Percentiles rank a stretch among this genome's conserved stretches.
Evolutionary conservation across 2,888 invertebrate genomes (phyloP).

Genomic region (Ectemnius cavifrons): DNA sequence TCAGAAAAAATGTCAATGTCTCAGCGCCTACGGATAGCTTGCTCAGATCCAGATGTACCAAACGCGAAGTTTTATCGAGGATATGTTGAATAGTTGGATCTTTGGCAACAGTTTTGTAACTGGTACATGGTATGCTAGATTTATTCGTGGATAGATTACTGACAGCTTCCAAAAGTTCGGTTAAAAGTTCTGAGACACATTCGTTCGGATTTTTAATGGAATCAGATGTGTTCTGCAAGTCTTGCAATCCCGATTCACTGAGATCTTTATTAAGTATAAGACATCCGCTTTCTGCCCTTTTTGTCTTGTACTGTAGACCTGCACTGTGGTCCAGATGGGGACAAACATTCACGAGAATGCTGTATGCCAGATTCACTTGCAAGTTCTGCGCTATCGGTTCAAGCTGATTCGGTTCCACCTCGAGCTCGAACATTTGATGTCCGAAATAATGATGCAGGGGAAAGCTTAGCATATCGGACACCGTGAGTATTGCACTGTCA

Average conservation of each 20-base stretch:
- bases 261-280: conserved; percentile 75
- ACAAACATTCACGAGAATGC: conserved; percentile 86
- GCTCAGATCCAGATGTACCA: conserved; percentile 68
- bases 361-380: conserved; percentile 87
- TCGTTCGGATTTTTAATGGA: conserved; percentile 61
- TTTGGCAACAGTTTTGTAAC: conserved; percentile 50
- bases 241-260: conserved; percentile 62
- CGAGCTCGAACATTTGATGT: conserved; percentile 82
- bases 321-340: conserved; percentile 80
- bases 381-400: conserved; percentile 85
- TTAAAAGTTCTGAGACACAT: conserved; percentile 67
- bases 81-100: conserved; percentile 57
- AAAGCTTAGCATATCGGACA: conserved; percentile 47
- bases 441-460: conserved; percentile 68
- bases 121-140: conserved; percentile 39
- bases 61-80: conserved; percentile 63
- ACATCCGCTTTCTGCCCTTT: conserved; percentile 60
- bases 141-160: conserved; percentile 35
- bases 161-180: conserved; percentile 62
- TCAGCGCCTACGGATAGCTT: conserved; percentile 72
- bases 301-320: conserved; percentile 73
- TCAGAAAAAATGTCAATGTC: conserved; percentile 73
- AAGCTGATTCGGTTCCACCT: conserved; percentile 84
- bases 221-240: conserved; percentile 33
- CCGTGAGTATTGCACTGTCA: conserved; percentile 36